These are phyloP conservation scores for Ophioderma brevispina DNA, from an alignment of 35 echinoderm and acorn worm genomes.

Conservation along the genomic window DNA sequence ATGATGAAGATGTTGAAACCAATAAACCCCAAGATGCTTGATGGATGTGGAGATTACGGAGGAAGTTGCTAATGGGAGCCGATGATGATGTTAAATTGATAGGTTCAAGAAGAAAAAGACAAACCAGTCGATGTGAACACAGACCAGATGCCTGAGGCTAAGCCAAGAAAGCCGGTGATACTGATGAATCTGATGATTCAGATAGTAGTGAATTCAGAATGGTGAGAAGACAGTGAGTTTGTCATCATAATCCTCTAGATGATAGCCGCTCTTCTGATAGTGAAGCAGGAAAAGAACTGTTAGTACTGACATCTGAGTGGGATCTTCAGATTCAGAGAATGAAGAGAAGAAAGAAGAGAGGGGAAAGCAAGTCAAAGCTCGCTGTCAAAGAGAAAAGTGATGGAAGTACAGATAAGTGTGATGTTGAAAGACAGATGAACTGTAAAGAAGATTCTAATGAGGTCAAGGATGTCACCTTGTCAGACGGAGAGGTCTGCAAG, in stretches of 20 bases:
- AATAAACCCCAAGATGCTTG: too few species aligned
- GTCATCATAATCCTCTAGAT: conserved; percentile 11
- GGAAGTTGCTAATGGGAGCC: not conserved
- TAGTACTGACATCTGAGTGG: not conserved
- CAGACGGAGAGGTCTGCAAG: too few species aligned
- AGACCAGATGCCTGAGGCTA: conserved; percentile 11
- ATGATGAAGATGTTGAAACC: not conserved
- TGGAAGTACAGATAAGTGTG: not conserved
- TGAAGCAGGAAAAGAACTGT: not conserved
- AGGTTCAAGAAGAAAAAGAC: not conserved
- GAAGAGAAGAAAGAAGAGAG: not conserved
- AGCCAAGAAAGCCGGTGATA: not conserved
- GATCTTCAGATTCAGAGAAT: conserved; percentile 3
- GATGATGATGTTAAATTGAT: conserved; percentile 9
- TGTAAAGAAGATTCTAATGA: too few species aligned
- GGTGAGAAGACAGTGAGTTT: conserved; percentile 10
- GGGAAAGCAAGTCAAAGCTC: too few species aligned
- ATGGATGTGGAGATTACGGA: not conserved
- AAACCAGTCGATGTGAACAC: conserved; percentile 1
- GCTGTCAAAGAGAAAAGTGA: not conserved
- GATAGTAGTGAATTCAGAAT: too few species aligned
- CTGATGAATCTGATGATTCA: conserved; percentile 11
- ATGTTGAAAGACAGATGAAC: too few species aligned
- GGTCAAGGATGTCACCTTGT: too few species aligned
- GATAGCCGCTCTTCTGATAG: conserved; percentile 19